Evolutionary conservation across 2,113 vertebrate genomes (phyloP).

Genomic region (Typhlomys cinereus): DNA sequence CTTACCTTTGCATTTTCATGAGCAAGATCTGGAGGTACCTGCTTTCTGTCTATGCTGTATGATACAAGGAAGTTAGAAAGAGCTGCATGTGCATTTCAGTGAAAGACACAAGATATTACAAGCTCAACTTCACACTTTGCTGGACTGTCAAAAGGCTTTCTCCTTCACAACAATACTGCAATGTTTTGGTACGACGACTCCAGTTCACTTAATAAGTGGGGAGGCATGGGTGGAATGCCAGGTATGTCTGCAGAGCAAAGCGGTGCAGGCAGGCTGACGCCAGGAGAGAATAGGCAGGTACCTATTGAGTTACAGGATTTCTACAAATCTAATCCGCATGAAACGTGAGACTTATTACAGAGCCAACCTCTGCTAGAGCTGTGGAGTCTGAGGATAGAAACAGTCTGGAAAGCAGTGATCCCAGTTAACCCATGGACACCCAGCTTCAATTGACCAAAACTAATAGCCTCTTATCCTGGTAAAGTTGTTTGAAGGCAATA

Average conservation of each 20-base stretch:
- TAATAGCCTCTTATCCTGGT: conserved; percentile 70
- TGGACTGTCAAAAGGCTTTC: conserved; percentile 87
- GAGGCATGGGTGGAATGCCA: conserved; percentile 92
- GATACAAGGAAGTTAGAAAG: conserved; percentile 78
- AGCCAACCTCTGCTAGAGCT: conserved; percentile 86
- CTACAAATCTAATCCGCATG: conserved; percentile 92
- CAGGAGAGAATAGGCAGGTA: conserved; percentile 92
- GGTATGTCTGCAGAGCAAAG: conserved; percentile 91
- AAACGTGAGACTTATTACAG: conserved; percentile 92
- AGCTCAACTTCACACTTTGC: conserved; percentile 88
- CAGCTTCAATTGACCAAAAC: conserved; percentile 77
- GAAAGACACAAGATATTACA: conserved; percentile 86
- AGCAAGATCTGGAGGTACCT: conserved; percentile 73
- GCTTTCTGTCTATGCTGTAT: conserved; percentile 74
- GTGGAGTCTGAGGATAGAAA: conserved; percentile 85
- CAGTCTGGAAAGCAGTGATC: conserved; percentile 83
- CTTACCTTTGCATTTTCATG: conserved; percentile 62
- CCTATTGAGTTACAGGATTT: conserved; percentile 94
- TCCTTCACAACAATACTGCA: conserved; percentile 87
- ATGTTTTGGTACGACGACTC: conserved; percentile 90
- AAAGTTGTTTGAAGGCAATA: conserved; percentile 69
- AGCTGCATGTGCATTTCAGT: conserved; percentile 76
- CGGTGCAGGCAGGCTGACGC: conserved; percentile 91
- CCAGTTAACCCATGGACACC: conserved; percentile 86
- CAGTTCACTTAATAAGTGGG: conserved; percentile 89